phyloP scores from a whole-genome alignment of 2,113 vertebrate species.

The Anguilla japonica region DNA sequence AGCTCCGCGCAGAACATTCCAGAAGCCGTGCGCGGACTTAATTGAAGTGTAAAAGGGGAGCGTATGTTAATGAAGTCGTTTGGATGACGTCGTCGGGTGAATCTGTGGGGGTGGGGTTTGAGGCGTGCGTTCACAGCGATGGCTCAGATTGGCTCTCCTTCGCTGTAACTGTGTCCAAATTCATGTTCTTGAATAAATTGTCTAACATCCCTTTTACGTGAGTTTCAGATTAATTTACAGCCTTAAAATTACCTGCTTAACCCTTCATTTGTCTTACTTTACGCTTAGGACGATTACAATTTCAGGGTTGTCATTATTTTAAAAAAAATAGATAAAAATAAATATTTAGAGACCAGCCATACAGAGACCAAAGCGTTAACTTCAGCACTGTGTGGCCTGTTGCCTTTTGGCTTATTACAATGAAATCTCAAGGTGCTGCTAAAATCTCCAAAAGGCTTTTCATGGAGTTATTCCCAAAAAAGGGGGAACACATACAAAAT shows the following conservation, averaged over 20 bases:
- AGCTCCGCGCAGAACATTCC: not conserved
- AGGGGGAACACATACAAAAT: not conserved
- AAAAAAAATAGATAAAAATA: not conserved
- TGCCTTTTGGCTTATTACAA: not conserved
- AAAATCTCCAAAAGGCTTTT: not conserved
- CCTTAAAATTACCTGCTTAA: not conserved
- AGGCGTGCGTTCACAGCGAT: not conserved
- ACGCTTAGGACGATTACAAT: not conserved
- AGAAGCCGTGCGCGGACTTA: not conserved
- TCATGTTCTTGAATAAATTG: not conserved
- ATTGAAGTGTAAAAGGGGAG: not conserved
- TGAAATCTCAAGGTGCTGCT: not conserved
- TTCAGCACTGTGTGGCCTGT: not conserved
- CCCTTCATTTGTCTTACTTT: not conserved
- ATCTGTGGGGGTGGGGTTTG: not conserved
- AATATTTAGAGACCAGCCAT: too few species aligned
- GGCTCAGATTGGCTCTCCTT: not conserved
- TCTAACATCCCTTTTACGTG: not conserved
- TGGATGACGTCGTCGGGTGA: not conserved
- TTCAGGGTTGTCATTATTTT: not conserved
- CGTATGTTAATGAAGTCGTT: not conserved
- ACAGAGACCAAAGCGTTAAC: too few species aligned
- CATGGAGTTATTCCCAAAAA: too few species aligned
- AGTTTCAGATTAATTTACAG: not conserved
- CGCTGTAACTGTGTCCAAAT: not conserved